Percentiles rank a stretch among this genome's conserved stretches.
phyloP scores from a whole-genome alignment of 2,888 invertebrate species.

The Drosophila neonasuta region DNA sequence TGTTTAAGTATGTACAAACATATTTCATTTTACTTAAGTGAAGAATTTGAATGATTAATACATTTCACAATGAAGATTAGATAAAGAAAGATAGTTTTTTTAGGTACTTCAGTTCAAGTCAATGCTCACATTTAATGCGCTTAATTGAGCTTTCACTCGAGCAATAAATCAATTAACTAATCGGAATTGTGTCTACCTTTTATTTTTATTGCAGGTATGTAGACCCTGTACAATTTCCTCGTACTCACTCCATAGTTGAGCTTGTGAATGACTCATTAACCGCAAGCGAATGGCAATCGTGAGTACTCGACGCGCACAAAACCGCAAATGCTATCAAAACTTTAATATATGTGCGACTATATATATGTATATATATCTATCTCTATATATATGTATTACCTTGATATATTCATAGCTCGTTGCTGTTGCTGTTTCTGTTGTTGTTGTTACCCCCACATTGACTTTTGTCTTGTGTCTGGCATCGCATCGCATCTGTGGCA shows the following conservation, averaged over 20 bases:
- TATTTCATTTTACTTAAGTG: too few species aligned
- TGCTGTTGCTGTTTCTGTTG: slow-evolving; percentile 11
- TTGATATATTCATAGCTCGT: slow-evolving; percentile 35
- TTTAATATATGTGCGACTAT: slow-evolving; percentile 12
- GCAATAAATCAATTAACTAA: slow-evolving; percentile 33
- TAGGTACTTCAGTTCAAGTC: not conserved
- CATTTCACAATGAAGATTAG: too few species aligned
- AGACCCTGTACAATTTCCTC: slow-evolving; percentile 30
- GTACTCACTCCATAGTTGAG: slow-evolving; percentile 1
- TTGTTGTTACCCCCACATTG: slow-evolving; percentile 41
- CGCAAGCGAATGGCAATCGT: slow-evolving; percentile 43
- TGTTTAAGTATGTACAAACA: too few species aligned
- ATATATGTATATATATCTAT: not conserved
- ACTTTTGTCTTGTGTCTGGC: slow-evolving; percentile 28
- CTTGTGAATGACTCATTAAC: slow-evolving; percentile 32
- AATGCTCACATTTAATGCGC: not conserved
- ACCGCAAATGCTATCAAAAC: slow-evolving; percentile 46
- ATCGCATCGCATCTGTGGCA: slow-evolving; percentile 56
- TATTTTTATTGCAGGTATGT: slow-evolving; percentile 61
- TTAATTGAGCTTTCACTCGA: not conserved
- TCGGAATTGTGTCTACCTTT: slow-evolving; percentile 26
- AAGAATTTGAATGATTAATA: too few species aligned
- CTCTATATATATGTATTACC: slow-evolving; percentile 21
- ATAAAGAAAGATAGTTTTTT: not conserved
- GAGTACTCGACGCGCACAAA: slow-evolving; percentile 45